A percentile compares a stretch with the other conserved stretches of the same genome.
Conservation (phyloP, 2,113 vertebrate genomes). For the Acanthisitta chloris region DNA sequence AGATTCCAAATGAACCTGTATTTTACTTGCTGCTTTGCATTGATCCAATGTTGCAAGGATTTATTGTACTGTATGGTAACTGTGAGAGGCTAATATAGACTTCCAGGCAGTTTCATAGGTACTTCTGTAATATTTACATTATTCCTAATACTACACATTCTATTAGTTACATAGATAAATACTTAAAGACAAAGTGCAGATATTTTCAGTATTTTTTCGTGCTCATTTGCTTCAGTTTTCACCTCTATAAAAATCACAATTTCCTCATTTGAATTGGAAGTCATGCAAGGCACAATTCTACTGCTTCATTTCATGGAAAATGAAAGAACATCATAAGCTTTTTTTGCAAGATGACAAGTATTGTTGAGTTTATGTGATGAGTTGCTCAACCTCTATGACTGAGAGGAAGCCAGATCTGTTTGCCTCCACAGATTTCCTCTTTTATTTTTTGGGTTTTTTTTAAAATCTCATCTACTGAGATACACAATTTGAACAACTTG, state of each 20-base stretch:
- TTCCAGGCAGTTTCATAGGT: conserved; percentile 27
- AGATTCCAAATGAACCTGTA: conserved; percentile 27
- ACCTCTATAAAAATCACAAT: not conserved
- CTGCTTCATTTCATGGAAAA: not conserved
- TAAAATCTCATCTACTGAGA: conserved; percentile 7
- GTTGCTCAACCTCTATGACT: not conserved
- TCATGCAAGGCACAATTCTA: not conserved
- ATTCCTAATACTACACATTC: not conserved
- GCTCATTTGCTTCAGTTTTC: not conserved
- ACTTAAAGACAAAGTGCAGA: not conserved
- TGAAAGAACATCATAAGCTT: not conserved
- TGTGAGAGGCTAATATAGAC: not conserved
- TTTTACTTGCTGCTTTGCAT: conserved; percentile 29
- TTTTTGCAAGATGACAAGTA: not conserved
- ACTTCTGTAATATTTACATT: not conserved
- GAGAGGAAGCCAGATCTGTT: not conserved
- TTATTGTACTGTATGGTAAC: conserved; percentile 30
- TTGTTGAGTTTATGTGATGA: not conserved
- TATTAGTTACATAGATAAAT: not conserved
- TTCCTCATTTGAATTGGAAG: not conserved
- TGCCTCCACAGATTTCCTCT: not conserved
- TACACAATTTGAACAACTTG: conserved; percentile 2
- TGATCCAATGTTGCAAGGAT: conserved; percentile 5
- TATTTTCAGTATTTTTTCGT: conserved; percentile 8
- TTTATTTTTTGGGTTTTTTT: not conserved